Percentiles rank a stretch among this genome's conserved stretches.
These are phyloP conservation scores for Perca flavescens DNA, from an alignment of 2,113 vertebrate genomes.

Conservation along the genomic window DNA sequence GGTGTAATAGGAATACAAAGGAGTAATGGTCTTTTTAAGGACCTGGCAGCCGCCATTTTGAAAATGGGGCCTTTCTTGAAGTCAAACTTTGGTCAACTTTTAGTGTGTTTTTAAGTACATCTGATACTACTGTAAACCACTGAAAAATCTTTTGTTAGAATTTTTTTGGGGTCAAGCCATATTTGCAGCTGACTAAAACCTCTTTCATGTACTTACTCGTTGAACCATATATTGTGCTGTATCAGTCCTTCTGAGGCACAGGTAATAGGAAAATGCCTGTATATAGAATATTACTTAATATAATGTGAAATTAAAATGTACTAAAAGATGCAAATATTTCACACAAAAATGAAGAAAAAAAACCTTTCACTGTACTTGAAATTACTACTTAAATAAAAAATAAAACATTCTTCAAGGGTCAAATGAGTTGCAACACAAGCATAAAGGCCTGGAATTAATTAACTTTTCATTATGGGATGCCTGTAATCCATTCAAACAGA, in stretches of 20 bases:
- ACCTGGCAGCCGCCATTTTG: too few species aligned
- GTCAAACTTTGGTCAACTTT: too few species aligned
- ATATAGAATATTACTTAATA: neutral
- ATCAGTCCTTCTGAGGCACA: neutral
- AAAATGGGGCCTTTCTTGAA: too few species aligned
- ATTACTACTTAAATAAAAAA: neutral
- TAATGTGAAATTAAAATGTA: neutral
- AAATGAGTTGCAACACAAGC: neutral
- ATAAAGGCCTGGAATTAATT: neutral
- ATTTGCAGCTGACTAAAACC: too few species aligned
- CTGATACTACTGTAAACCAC: too few species aligned
- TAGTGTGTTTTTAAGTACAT: too few species aligned
- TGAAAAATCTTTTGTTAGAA: too few species aligned
- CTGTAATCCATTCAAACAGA: constrained; percentile 14
- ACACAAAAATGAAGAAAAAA: neutral
- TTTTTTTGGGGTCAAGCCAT: too few species aligned
- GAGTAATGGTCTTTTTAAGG: too few species aligned
- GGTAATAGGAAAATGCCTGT: neutral
- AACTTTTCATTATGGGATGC: neutral
- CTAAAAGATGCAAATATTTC: neutral
- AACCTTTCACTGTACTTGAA: neutral
- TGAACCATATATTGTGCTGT: neutral
- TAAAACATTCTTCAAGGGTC: neutral
- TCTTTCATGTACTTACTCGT: neutral
- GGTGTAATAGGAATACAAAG: too few species aligned